Conservation (phyloP, 2,113 vertebrate genomes). For the Neotoma lepida region DNA sequence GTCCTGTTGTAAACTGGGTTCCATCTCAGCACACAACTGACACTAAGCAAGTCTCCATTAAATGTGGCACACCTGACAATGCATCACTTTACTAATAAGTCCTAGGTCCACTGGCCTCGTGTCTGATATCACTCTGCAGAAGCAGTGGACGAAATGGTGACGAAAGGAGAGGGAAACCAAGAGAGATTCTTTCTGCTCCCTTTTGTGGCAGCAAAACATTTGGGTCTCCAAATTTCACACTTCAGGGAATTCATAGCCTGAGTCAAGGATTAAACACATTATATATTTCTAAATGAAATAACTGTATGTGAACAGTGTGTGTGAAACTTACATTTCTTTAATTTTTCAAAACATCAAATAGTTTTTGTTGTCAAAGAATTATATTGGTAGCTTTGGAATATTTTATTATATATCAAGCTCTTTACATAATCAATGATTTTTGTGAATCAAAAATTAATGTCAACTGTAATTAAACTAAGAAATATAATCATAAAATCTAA, state of each 20-base stretch:
- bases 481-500: not conserved
- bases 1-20: not conserved
- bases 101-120: not conserved
- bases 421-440: not conserved
- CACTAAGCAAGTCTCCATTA: not conserved
- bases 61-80: not conserved
- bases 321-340: not conserved
- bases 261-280: not conserved
- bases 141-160: not conserved
- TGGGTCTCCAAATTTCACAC: not conserved
- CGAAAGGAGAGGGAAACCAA: too few species aligned
- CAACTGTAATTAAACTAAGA: not conserved
- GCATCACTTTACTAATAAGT: not conserved
- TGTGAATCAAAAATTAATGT: not conserved
- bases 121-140: not conserved
- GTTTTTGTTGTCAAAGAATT: constrained; percentile 43
- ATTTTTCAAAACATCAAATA: not conserved
- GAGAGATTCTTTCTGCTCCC: not conserved
- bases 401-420: not conserved
- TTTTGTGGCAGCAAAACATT: not conserved
- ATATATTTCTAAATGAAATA: not conserved
- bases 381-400: not conserved
- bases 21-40: not conserved
- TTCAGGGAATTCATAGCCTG: not conserved
- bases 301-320: not conserved